Base-by-base conservation (phyloP, 2,888 invertebrate genomes). In the Polydrusus pterygomalis region DNA sequence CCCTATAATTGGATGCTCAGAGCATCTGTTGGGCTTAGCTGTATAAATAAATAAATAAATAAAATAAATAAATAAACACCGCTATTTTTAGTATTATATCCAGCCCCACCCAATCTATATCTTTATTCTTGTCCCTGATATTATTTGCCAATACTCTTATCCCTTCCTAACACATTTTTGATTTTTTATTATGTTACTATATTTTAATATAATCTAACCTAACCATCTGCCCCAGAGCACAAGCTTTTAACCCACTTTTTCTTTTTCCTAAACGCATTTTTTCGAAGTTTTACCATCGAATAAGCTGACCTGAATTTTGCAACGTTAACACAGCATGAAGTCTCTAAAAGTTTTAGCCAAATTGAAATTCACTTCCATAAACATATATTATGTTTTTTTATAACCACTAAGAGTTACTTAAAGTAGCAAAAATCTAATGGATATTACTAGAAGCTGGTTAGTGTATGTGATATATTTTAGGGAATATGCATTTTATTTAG, bases 321-420 rank as follows among this genome's bases (percentile, higher is more conserved):
- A 49, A 64, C 15, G 64, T 49, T 25, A 64, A 64, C 49, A 64
- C 64, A 64, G 64, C 64, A 47, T 64, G 49, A 64, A 64, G 9
- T 17, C 25, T 30, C 64, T 25, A 30, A 47, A 64, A 47, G 64
- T 49, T 64, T 49, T 64, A 64, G n/a, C 49, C 10, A 64, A 64
- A 49, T 34, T 64, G 49, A 64, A 64, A 64, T 64, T 64, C 49
- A 9, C 49, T 64, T 34, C 34, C 30, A 17, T 17, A 17, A 17
- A 49, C 64, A 13, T 49, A 30, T 30, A 64, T 49, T 49, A 30
- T 25, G 15, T 47, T 49, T 58, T 38, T 38, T 1, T n/a, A 25
- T 17, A 54, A 54, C 54, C 17, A 18, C 18, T 62, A 45, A 13
- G 20, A 10, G 20, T 7, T 43, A 62, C 20, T 25, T 30, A n/a